phyloP scores from a whole-genome alignment of 2,888 invertebrate species.

The Xestia c-nigrum region DNA sequence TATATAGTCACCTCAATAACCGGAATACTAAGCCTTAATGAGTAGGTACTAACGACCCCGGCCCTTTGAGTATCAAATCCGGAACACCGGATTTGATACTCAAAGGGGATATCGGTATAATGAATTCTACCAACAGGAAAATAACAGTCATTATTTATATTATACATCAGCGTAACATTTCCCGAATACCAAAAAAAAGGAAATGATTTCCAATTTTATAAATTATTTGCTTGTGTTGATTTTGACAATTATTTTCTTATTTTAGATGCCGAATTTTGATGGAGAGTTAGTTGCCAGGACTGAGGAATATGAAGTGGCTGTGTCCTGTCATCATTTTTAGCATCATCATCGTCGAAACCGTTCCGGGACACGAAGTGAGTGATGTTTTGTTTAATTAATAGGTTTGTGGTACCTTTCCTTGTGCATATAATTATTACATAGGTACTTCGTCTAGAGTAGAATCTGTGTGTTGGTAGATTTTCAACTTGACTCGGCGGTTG shows the following conservation, averaged over 20 bases:
- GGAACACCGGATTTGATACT: constrained; percentile 23
- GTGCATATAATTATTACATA: not conserved
- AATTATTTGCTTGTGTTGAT: not conserved
- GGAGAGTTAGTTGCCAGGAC: constrained; percentile 68
- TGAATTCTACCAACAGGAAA: constrained; percentile 40
- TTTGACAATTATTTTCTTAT: not conserved
- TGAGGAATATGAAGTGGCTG: constrained; percentile 83
- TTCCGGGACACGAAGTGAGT: constrained; percentile 79
- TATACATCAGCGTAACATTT: constrained; percentile 26
- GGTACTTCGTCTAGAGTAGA: not conserved
- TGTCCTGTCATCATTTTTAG: constrained; percentile 76
- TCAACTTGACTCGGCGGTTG: not conserved
- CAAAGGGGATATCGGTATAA: constrained; percentile 18
- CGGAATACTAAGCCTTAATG: not conserved
- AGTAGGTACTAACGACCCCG: constrained; percentile 37
- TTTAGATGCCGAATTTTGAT: constrained; percentile 81
- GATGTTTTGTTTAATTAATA: constrained; percentile 11
- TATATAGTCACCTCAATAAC: not conserved
- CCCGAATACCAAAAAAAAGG: not conserved
- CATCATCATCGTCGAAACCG: constrained; percentile 75
- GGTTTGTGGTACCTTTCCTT: not conserved
- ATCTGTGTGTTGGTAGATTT: not conserved
- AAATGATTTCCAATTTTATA: not conserved
- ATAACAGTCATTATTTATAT: constrained; percentile 19
- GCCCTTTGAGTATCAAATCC: too few relatives aligned